Conservation (phyloP, 2,113 vertebrate genomes). For the Cynopterus brachyotis region DNA sequence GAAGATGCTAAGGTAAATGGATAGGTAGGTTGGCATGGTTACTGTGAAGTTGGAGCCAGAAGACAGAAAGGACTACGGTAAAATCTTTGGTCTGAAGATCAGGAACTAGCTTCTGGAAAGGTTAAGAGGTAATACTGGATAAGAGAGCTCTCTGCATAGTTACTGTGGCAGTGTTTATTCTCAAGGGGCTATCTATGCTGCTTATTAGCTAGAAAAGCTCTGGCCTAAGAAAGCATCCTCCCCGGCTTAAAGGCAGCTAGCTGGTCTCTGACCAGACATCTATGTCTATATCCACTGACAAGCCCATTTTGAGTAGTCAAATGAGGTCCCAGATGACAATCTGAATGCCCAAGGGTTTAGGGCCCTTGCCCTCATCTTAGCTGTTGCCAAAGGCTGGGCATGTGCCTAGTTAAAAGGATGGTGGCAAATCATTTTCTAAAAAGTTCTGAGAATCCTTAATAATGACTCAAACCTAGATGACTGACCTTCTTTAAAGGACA, state of each 20-base stretch:
- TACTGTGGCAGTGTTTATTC: not conserved
- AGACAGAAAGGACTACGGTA: not conserved
- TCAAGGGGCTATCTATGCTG: not conserved
- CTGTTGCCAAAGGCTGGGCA: not conserved
- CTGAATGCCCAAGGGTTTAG: slow-evolving; percentile 3
- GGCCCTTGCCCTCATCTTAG: not conserved
- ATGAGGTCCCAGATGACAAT: slow-evolving; percentile 23
- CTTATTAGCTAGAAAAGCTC: not conserved
- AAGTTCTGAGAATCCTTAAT: not conserved
- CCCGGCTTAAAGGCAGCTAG: slow-evolving; percentile 4
- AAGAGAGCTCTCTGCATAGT: not conserved
- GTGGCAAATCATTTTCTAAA: not conserved
- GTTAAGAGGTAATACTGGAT: not conserved
- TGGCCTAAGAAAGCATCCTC: not conserved
- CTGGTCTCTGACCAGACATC: slow-evolving; percentile 28
- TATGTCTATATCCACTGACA: not conserved
- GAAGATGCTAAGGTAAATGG: not conserved
- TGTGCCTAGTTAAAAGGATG: slow-evolving; percentile 26
- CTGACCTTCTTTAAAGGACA: not conserved
- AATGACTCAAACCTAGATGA: slow-evolving; percentile 35
- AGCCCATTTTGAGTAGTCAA: slow-evolving; percentile 17
- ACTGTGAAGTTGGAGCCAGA: not conserved
- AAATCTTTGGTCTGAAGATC: not conserved
- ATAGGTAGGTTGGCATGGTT: not conserved
- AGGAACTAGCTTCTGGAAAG: not conserved